Base-by-base conservation (phyloP, 2,888 invertebrate species). In the Cerastis leucographa region DNA sequence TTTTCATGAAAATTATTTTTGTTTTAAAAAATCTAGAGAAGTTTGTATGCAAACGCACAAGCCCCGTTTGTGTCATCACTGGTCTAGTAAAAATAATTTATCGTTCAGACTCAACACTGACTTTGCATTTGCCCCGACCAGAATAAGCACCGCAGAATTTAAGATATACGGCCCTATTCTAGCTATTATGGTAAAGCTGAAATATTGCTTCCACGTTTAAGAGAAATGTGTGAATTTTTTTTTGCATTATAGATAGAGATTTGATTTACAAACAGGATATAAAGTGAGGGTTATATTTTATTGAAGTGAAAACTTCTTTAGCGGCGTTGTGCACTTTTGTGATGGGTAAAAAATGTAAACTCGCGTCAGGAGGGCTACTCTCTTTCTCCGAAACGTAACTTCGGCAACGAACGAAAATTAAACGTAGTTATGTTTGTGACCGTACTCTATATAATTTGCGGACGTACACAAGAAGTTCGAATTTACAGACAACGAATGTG, bases 71-170 rank as follows among this genome's bases (percentile, higher is more conserved):
- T 77, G 76, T 76, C 66, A 73, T 85, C 84, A 62, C 62, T 59
- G 67, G 72, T 75, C 67, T 79, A 76, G 75, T 83, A 88, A 88
- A 91, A 91, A 90, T 92, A 91, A 93, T 92, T 93, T 93, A 93
- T 92, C 51, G 92, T 86, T 80, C 76, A 81, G 83, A 87, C 89
- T 88, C 85, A 85, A 85, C 86, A 84, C 81, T 85, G 86, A 87
- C 87, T 88, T 87, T 82, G 87, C 86, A 83, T 88, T 88, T 84
- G 84, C 83, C 83, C 84, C 76, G 79, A 78, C 74, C 72, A 80
- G 81, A 86, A 87, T 85, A 87, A 88, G 81, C 83, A 78, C 79
- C 77, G 74, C 88, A 84, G 80, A 87, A 87, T 89, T 87, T 78
- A 78, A 84, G 82, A 87, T 85, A 88, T 77, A 78, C 76, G 71